Conservation (phyloP, 2,888 invertebrate species). For the Mimumesa dahlbomi region DNA sequence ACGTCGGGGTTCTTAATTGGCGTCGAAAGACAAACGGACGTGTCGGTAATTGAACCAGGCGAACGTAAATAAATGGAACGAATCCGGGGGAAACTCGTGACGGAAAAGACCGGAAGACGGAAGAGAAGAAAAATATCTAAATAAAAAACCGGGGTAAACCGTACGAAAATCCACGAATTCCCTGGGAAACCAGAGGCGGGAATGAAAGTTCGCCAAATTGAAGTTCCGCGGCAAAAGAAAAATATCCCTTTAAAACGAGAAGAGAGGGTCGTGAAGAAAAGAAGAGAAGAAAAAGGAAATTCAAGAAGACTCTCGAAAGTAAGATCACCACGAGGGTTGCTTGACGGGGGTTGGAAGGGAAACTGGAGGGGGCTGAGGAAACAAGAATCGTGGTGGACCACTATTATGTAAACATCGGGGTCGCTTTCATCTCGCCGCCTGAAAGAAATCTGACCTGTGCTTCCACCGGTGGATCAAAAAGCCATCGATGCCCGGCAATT, state of each 20-base stretch:
- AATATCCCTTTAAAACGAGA: too few species aligned
- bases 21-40: too few species aligned
- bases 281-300: constrained; percentile 24
- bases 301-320: constrained; percentile 14
- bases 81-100: too few species aligned
- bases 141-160: not conserved
- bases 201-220: constrained; percentile 21
- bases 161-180: not conserved
- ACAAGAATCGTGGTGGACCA: constrained; percentile 82
- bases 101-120: too few species aligned
- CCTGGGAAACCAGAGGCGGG: too few species aligned
- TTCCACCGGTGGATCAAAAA: constrained; percentile 31
- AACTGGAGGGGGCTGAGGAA: constrained; percentile 10
- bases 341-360: not conserved
- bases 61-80: too few species aligned
- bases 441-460: too few species aligned
- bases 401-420: constrained; percentile 87
- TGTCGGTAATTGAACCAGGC: too few species aligned
- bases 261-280: not conserved
- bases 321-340: constrained; percentile 1
- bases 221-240: too few species aligned
- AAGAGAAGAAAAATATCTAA: too few species aligned
- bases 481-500: constrained; percentile 50
- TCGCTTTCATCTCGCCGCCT: constrained; percentile 85
- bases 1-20: too few species aligned